A percentile compares a stretch with the other conserved stretches of the same genome.
Evolutionary conservation across 2,888 invertebrate species (phyloP).

Genomic region (Nematopogon swammerdamellus): DNA sequence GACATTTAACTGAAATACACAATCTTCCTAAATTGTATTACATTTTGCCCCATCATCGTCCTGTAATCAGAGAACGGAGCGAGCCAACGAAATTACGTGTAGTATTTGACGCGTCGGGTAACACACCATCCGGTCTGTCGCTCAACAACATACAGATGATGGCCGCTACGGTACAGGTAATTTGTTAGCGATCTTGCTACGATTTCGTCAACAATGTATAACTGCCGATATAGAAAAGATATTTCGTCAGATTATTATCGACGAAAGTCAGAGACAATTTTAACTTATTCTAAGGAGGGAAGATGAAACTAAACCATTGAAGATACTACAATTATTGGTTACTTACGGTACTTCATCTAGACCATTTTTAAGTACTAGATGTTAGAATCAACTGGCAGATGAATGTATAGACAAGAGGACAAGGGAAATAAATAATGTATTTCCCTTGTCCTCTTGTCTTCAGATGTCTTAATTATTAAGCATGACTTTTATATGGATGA

Average conservation of each 20-base stretch:
- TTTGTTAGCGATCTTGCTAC: background rate
- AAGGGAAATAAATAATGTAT: no score
- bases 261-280: no score
- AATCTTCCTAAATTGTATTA: no score
- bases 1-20: no score
- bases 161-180: constrained; percentile 2
- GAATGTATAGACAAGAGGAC: no score
- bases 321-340: no score
- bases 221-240: constrained; percentile 1
- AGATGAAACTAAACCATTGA: no score
- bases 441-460: no score
- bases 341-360: background rate
- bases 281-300: no score
- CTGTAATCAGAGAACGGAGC: constrained; percentile 1
- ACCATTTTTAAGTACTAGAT: constrained; percentile 6
- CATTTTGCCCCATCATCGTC: constrained; percentile 3
- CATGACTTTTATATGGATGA: no score
- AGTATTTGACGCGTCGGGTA: background rate
- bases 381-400: background rate
- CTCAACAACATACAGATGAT: constrained; percentile 2
- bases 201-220: constrained; percentile 3
- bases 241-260: background rate
- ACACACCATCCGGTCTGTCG: background rate
- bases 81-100: background rate
- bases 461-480: no score